phyloP scores from a whole-genome alignment of 2,888 invertebrate genomes.

The Drosophila testacea region DNA sequence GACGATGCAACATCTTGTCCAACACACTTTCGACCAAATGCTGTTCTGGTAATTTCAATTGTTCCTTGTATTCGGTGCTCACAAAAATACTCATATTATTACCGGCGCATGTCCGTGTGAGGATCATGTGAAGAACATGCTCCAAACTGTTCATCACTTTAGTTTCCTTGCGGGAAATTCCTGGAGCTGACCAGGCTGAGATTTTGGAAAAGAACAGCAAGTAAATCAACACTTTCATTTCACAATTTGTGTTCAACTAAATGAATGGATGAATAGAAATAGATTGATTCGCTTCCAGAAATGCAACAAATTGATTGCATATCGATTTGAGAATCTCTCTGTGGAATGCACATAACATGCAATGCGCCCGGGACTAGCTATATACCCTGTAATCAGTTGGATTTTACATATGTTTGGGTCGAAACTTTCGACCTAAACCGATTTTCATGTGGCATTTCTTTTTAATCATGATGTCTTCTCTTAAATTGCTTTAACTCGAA shows the following conservation, averaged over 20 bases:
- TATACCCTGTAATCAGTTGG: neutral
- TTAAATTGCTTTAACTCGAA: too few relatives aligned
- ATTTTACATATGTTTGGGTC: too few relatives aligned
- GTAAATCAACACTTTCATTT: neutral
- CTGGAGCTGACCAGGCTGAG: neutral
- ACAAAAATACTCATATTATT: slow-evolving; percentile 41
- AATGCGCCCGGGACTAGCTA: slow-evolving; percentile 1
- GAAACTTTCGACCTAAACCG: too few relatives aligned
- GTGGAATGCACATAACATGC: slow-evolving; percentile 1
- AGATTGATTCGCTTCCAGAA: too few relatives aligned
- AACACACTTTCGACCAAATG: slow-evolving; percentile 27
- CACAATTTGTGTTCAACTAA: neutral
- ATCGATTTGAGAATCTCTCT: neutral
- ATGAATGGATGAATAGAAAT: neutral
- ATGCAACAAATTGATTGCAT: neutral
- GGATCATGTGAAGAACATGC: slow-evolving; percentile 18
- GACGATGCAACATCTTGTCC: neutral
- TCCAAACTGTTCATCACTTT: neutral
- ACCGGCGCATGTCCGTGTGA: slow-evolving; percentile 16
- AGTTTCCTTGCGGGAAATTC: neutral
- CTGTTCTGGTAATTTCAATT: slow-evolving; percentile 4
- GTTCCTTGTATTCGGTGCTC: slow-evolving; percentile 26
- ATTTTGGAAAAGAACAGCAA: neutral
- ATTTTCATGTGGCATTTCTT: too few relatives aligned
- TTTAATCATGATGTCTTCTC: too few relatives aligned